Evolutionary conservation across 2,797 vertebrate species (phyloP).

Genomic region (Huso huso): DNA sequence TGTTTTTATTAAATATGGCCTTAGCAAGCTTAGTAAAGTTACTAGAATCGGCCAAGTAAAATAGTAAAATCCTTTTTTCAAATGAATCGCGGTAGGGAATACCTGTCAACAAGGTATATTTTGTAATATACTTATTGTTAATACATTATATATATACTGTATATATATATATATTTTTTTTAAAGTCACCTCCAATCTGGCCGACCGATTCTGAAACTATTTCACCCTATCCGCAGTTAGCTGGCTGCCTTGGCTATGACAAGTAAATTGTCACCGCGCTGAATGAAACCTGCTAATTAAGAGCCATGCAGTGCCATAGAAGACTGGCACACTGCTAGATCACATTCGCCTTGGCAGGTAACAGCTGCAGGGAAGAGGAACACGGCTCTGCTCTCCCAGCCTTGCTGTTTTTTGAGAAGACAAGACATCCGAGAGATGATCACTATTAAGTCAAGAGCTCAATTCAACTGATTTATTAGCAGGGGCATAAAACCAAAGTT

Average conservation of each 20-base stretch:
- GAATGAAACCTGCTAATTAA: conserved; percentile 31
- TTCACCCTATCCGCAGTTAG: not conserved
- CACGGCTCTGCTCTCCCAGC: not conserved
- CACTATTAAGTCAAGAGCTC: not conserved
- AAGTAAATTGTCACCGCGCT: conserved; percentile 32
- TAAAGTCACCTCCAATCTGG: conserved; percentile 22
- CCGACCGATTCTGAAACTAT: conserved; percentile 17
- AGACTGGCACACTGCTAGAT: conserved; percentile 17
- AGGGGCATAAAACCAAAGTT: conserved; percentile 11
- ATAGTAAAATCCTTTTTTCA: not conserved
- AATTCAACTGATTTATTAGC: not conserved
- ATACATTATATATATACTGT: not conserved
- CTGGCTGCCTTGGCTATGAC: conserved; percentile 22
- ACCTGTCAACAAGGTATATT: too few species aligned
- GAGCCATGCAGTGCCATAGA: conserved; percentile 23
- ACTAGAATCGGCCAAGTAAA: not conserved
- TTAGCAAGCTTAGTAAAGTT: not conserved
- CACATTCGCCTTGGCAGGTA: conserved; percentile 15
- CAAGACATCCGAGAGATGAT: conserved; percentile 8
- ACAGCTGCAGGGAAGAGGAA: conserved; percentile 11
- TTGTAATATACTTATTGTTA: not conserved
- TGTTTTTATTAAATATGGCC: not conserved
- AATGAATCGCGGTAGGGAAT: not conserved
- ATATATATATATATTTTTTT: too few species aligned
- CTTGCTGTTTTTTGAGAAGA: too few species aligned